Base-by-base conservation (phyloP, 2,113 vertebrate genomes). In the Eupsittula cactorum region DNA sequence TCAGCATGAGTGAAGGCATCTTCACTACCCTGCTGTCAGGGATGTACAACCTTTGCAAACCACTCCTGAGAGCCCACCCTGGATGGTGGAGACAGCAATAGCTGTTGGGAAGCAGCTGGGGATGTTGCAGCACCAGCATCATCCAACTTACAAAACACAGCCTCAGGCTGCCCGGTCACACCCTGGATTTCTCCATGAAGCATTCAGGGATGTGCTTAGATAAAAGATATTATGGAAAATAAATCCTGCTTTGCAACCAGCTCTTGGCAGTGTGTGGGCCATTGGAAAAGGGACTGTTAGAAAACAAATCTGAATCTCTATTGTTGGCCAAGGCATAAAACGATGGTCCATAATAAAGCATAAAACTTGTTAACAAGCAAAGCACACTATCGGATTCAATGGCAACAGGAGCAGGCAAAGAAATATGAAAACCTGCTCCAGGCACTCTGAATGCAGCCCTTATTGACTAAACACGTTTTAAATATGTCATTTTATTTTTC, bases 281-380 rank as follows among this genome's bases (percentile, higher is more conserved):
- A 14, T 24, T 68, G 69, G 82, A 94, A 96, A 81, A 78, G 18
- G 15, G 68, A 35, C 49, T 92, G 83, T 84, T 65, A 81, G 73
- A 79, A 94, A 96, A 92, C 65, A 92, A 86, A 82, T 46, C 67
- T 65, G 67, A 87, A 82, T 59, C 75, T 59, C 35, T 49, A 46
- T 46, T 88, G 21, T 78, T 92, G 85, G 65, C 49, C 74, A 62
- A 65, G 31, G 64, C 55, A 91, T 65, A 86, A 95, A 88, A 78
- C 0, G 0, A 59, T 88, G 89, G 83, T 88, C 76, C 74, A 73
- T 92, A 95, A 89, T 63, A 83, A 86, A 94, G 85, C 69, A 84
- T 41, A 83, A 94, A 93, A 91, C 83, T 90, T 90, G 74, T 84
- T 88, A 94, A 93, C 75, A 77, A 96, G 70, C 18, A 80, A 73